A percentile compares a stretch with the other conserved stretches of the same genome.
These are phyloP conservation scores for Axinella damicornis DNA, from an alignment of 37 sponge, comb jelly and placozoan species.

Conservation along the genomic window DNA sequence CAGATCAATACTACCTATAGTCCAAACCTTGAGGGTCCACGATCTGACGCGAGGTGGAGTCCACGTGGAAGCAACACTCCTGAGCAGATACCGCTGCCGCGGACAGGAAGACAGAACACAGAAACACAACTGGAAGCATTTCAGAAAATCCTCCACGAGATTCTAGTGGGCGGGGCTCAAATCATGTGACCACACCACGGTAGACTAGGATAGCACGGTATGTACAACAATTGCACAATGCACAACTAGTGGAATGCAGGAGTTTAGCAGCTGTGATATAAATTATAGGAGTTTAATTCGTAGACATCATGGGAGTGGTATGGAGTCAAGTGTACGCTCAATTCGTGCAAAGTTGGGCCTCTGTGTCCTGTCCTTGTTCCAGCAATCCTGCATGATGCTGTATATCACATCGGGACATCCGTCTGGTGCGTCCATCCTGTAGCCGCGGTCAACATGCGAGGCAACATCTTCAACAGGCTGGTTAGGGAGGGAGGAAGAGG, in stretches of 20 bases:
- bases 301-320: not conserved
- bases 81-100: not conserved
- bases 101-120: not conserved
- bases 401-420: constrained; percentile 88
- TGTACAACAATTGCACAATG: no score
- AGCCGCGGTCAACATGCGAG: constrained; percentile 80
- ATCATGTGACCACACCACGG: no score
- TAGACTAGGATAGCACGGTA: no score
- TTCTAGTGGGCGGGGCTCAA: no score
- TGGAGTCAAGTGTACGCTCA: constrained; percentile 33
- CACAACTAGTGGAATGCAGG: no score
- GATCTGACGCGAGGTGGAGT: constrained; percentile 24
- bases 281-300: not conserved
- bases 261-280: no score
- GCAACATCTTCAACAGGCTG: constrained; percentile 64
- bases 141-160: not conserved
- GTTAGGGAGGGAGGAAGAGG: no score
- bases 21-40: constrained; percentile 10
- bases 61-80: constrained; percentile 37
- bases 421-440: constrained; percentile 94
- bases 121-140: not conserved
- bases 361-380: constrained; percentile 72
- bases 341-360: constrained; percentile 86
- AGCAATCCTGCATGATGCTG: constrained; percentile 86
- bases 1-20: no score